Evolutionary conservation across 2,888 invertebrate genomes (phyloP).

Genomic region (Anticlea derivata): DNA sequence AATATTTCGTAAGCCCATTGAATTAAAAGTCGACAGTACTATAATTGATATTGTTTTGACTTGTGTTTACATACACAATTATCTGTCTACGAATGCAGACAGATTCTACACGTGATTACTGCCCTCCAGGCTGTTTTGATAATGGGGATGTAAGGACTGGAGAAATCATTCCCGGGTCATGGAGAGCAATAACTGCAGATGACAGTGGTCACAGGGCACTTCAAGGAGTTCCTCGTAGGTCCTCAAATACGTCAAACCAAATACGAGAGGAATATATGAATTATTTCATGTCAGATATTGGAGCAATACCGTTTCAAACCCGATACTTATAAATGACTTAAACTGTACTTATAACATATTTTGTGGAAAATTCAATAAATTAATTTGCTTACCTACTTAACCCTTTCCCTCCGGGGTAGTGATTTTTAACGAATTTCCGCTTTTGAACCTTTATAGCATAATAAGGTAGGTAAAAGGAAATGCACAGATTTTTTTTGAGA

Average conservation of each 20-base stretch:
- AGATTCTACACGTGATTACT: conserved; percentile 25
- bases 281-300: conserved; percentile 29
- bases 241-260: conserved; percentile 26
- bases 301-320: conserved; percentile 25
- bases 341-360: conserved; percentile 2
- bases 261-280: conserved; percentile 27
- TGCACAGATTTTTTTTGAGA: too few species aligned
- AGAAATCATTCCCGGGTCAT: conserved; percentile 33
- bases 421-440: too few species aligned
- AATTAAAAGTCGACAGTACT: conserved; percentile 23
- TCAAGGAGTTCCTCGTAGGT: conserved; percentile 25
- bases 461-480: too few species aligned
- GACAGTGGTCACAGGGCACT: conserved; percentile 24
- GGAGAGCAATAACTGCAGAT: conserved; percentile 21
- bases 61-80: conserved; percentile 27
- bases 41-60: conserved; percentile 23
- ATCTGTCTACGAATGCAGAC: conserved; percentile 22
- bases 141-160: conserved; percentile 19
- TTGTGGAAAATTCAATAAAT: conserved; percentile 17
- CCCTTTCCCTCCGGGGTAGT: too few species aligned
- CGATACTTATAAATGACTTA: conserved; percentile 10
- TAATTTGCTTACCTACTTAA: conserved; percentile 13
- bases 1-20: conserved; percentile 19
- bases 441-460: too few species aligned
- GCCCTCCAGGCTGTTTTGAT: conserved; percentile 26